Evolutionary conservation across 2,797 vertebrate species (phyloP), one percentile per base, ranked within the genome.

Genomic region (Gymnodraco acuticeps): DNA sequence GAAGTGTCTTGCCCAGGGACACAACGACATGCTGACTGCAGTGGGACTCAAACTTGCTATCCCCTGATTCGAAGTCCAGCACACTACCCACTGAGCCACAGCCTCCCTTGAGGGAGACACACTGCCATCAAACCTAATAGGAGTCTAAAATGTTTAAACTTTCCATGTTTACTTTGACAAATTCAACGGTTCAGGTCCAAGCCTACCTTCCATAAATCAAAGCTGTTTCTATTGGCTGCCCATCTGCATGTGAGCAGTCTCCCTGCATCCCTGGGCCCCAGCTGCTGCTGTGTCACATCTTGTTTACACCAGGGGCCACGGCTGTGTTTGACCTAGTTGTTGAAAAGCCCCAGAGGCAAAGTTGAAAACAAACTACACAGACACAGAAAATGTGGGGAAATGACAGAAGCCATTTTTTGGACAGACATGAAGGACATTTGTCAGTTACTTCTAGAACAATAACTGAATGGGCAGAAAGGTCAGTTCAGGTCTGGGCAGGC

Each of bases 261-360:
- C 60, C 2, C 71, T 66, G 76, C 82, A 54, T 71, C 48, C 23
- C 31, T 1, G 54, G 75, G 83, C 79, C 77, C 55, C 94, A 94
- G 91, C 87, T 93, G 93, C 33, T 77, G 72, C 74, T 48, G 77
- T 75, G 86, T 75, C 88, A 33, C 88, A 82, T 93, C 88, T 92
- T 88, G 82, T 91, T 92, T 91, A 87, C 92, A 93, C 84, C 82
- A 81, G 91, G 87, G 90, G 75, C 80, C 69, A 8, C 42, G 15
- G 83, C 78, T 62, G 20, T 45, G 69, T 84, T 73, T 89, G 91
- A 91, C 86, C 92, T 88, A 90, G 84, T 89, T 91, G 73, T 78
- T 82, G 77, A 76, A 78, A 84, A 80, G 79, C 88, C 86, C 80
- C 4, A 64, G 72, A 84, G 82, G 85, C 69, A 76, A 60, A 77